These are phyloP conservation scores for Cavia porcellus DNA, from an alignment of 2,113 vertebrate species.

Conservation along the genomic window DNA sequence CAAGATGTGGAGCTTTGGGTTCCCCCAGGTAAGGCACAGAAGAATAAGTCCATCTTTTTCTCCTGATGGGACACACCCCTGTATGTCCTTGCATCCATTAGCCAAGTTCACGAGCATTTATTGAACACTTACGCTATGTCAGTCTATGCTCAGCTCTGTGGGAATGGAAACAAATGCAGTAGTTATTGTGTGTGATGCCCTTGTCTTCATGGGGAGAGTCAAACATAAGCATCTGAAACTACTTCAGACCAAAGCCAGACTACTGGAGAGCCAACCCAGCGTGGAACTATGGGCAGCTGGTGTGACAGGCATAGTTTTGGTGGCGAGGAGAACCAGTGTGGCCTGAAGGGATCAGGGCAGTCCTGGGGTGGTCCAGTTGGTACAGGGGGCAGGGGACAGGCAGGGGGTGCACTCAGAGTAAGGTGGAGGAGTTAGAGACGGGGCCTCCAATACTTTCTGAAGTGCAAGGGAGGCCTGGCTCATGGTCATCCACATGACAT, in stretches of 20 bases:
- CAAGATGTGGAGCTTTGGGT: background rate
- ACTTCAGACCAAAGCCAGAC: conserved; percentile 5
- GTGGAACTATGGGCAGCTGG: background rate
- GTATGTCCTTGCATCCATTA: conserved; percentile 22
- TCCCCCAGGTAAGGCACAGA: background rate
- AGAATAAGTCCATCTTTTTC: background rate
- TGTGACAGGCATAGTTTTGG: background rate
- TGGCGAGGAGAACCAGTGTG: background rate
- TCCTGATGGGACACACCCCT: background rate
- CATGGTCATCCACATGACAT: rapidly evolving
- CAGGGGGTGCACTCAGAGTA: background rate
- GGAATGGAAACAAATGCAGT: conserved; percentile 56
- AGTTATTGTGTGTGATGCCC: background rate
- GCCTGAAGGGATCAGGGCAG: background rate
- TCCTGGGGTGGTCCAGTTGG: background rate
- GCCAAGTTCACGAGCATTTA: conserved; percentile 35
- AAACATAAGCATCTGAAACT: background rate
- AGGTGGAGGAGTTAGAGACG: background rate
- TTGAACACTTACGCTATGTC: background rate
- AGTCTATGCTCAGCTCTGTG: conserved; percentile 27
- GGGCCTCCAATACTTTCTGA: background rate
- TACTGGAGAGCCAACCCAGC: background rate
- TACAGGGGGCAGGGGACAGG: background rate
- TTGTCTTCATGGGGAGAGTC: background rate
- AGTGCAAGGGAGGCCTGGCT: background rate